Evolutionary conservation across 2,797 vertebrate genomes (phyloP).

Genomic region (Scolopax rusticola): DNA sequence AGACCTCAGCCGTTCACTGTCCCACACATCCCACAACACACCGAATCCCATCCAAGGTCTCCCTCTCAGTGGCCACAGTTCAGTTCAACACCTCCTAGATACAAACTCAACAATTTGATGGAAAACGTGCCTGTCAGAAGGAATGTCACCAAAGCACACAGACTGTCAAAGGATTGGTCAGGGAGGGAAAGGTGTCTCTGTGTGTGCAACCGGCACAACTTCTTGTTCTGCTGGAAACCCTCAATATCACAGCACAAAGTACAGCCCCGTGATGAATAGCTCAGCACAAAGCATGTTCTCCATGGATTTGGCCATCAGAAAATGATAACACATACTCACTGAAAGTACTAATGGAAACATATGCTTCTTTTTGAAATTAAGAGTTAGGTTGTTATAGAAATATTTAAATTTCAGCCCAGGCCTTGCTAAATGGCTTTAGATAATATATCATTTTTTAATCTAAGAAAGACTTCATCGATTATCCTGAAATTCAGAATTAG

Average conservation of each 20-base stretch:
- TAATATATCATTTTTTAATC: constrained; percentile 66
- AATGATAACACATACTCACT: background rate
- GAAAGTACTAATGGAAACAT: background rate
- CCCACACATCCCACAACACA: accelerated
- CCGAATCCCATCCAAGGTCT: background rate
- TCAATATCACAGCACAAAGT: background rate
- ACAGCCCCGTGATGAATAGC: accelerated
- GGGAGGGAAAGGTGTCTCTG: background rate
- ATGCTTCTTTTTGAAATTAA: constrained; percentile 43
- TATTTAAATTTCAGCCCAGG: constrained; percentile 29
- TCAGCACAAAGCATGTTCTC: background rate
- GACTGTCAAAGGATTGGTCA: background rate
- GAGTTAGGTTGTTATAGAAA: constrained; percentile 4
- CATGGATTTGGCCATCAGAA: background rate
- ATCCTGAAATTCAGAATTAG: constrained; percentile 58
- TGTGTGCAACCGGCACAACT: accelerated
- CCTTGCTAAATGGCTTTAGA: constrained; percentile 51
- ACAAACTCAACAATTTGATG: background rate
- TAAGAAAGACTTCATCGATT: constrained; percentile 45
- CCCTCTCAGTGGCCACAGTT: background rate
- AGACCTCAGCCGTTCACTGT: background rate
- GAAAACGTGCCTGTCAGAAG: background rate
- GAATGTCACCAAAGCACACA: background rate
- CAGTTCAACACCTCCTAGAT: background rate
- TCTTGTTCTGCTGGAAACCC: background rate